Conservation (phyloP, 1,140 invertebrate species). For the Hypsibius dujardini region DNA sequence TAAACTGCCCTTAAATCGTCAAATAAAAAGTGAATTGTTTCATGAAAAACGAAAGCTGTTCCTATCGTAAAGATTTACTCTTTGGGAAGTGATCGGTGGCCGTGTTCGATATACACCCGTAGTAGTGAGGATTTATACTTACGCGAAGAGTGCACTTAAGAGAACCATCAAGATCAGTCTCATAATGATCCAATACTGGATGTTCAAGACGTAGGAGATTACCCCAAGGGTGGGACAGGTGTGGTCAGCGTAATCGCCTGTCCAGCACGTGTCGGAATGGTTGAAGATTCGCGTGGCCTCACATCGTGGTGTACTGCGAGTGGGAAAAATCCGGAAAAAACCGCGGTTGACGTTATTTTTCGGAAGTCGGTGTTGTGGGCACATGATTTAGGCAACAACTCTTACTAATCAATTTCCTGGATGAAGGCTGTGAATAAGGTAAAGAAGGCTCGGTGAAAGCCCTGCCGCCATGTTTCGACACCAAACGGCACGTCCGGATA, state of each 20-base stretch:
- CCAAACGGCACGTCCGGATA: background rate
- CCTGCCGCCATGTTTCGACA: background rate
- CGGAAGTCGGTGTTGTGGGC: no score
- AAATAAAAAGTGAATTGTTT: no score
- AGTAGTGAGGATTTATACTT: constrained; percentile 21
- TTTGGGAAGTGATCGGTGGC: no score
- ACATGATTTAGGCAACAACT: no score
- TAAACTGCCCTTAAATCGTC: no score
- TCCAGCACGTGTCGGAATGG: background rate
- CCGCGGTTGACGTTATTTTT: no score
- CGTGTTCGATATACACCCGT: no score
- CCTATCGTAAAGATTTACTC: no score
- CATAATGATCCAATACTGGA: constrained; percentile 34
- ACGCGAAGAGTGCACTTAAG: constrained; percentile 36
- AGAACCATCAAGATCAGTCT: constrained; percentile 35
- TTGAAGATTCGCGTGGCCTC: background rate
- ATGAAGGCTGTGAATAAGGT: constrained; percentile 1
- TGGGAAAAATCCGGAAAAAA: no score
- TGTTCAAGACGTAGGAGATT: constrained; percentile 32
- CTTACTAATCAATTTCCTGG: background rate
- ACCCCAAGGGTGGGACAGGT: constrained; percentile 31
- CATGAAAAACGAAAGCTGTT: no score
- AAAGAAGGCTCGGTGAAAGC: background rate
- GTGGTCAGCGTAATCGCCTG: constrained; percentile 8
- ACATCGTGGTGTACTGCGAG: background rate